These are phyloP conservation scores for Tragopan temminckii DNA, from an alignment of 2,797 vertebrate species.

Conservation along the genomic window DNA sequence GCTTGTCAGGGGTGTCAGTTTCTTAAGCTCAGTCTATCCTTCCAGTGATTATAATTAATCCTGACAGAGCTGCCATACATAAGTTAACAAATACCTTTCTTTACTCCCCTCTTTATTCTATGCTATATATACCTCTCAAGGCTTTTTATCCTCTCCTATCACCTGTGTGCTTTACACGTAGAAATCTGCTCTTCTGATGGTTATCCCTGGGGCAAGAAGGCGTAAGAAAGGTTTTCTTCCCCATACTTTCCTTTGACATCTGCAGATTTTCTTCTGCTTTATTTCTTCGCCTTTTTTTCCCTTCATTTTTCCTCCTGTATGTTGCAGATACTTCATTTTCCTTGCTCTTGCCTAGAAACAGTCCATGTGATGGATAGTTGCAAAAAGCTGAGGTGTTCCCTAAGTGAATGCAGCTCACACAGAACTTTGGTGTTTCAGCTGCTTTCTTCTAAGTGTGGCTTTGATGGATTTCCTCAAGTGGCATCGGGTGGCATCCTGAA, in stretches of 20 bases:
- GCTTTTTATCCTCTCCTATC: constrained; percentile 12
- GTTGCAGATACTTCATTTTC: constrained; percentile 4
- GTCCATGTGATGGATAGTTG: not conserved
- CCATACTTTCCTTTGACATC: not conserved
- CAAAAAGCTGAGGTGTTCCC: not conserved
- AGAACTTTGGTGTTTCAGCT: not conserved
- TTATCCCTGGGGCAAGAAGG: not conserved
- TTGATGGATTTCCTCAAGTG: constrained; percentile 49
- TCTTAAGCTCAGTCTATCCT: not conserved
- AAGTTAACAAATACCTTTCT: not conserved
- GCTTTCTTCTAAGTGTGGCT: not conserved
- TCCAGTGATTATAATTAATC: constrained; percentile 7
- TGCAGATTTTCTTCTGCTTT: not conserved
- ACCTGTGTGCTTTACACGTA: not conserved
- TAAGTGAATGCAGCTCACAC: not conserved
- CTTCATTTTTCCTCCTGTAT: not conserved
- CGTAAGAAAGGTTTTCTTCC: not conserved
- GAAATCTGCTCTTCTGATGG: not conserved
- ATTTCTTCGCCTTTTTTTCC: not conserved
- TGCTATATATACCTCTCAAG: not conserved
- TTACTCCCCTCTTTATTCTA: constrained; percentile 1
- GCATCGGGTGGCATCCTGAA: constrained; percentile 37
- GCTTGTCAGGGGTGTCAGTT: not conserved
- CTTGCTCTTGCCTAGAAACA: not conserved
- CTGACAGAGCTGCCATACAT: not conserved